Percentiles rank a stretch among this genome's conserved stretches.
These are phyloP conservation scores for Pristiophorus japonicus DNA, from an alignment of 2,113 vertebrate genomes.

Conservation along the genomic window DNA sequence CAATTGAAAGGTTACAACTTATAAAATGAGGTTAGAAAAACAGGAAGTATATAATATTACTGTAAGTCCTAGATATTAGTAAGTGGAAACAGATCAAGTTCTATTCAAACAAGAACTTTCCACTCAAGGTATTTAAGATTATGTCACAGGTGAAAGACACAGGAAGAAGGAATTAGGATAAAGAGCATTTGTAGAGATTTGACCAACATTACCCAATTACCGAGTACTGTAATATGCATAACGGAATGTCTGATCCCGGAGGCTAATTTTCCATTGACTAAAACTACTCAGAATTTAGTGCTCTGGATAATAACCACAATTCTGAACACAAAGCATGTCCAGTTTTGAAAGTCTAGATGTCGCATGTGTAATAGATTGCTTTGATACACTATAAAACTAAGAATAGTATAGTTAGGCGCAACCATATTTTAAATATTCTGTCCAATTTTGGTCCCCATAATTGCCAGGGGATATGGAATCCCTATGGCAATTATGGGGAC, in stretches of 20 bases:
- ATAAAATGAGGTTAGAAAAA: not conserved
- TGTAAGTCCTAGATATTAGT: not conserved
- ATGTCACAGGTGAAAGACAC: not conserved
- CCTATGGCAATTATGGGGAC: too few species aligned
- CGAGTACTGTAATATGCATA: not conserved
- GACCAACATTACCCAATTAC: not conserved
- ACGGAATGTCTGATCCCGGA: not conserved
- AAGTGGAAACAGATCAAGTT: not conserved
- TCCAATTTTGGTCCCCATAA: not conserved
- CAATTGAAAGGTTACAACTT: not conserved
- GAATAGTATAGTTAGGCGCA: not conserved
- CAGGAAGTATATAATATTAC: not conserved
- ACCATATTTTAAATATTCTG: not conserved
- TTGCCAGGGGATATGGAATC: not conserved
- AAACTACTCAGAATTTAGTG: not conserved
- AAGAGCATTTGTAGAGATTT: not conserved
- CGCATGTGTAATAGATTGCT: not conserved
- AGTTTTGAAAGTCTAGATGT: not conserved
- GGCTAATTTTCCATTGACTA: not conserved
- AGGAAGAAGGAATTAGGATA: not conserved
- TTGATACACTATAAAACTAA: not conserved
- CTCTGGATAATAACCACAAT: not conserved
- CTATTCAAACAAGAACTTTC: not conserved
- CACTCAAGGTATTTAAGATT: not conserved
- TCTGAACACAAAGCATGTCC: not conserved